A percentile compares a stretch with the other conserved stretches of the same genome.
These are phyloP conservation scores for Parapsyche elsis DNA, from an alignment of 1,140 invertebrate species.

Conservation along the genomic window DNA sequence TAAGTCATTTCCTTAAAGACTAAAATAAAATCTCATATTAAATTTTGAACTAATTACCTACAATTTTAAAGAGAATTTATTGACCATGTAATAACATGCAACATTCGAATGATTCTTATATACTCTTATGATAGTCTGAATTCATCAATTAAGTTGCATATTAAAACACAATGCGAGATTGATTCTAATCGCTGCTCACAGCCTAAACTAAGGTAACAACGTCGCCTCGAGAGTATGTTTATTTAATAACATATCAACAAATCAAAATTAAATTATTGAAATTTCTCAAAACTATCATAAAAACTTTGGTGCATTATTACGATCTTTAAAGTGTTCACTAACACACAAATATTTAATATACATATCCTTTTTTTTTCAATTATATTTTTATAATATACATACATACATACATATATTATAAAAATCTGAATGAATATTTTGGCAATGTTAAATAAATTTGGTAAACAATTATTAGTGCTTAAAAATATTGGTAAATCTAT, in stretches of 20 bases:
- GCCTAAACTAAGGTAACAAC: constrained; percentile 54
- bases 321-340: constrained; percentile 48
- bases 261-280: constrained; percentile 27
- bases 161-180: constrained; percentile 48
- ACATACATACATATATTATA: background rate
- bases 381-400: background rate
- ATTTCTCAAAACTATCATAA: constrained; percentile 42
- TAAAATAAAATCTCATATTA: constrained; percentile 51
- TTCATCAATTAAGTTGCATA: constrained; percentile 46
- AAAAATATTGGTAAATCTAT: constrained; percentile 1
- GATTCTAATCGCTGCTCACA: constrained; percentile 50
- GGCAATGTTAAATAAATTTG: constrained; percentile 19
- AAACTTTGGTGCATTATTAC: constrained; percentile 48
- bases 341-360: constrained; percentile 44
- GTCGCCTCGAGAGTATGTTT: constrained; percentile 40
- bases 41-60: constrained; percentile 51
- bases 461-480: constrained; percentile 22
- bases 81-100: constrained; percentile 52
- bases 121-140: constrained; percentile 41
- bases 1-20: constrained; percentile 51
- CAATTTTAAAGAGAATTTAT: constrained; percentile 50
- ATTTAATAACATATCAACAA: constrained; percentile 2
- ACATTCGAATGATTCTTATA: constrained; percentile 46
- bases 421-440: background rate
- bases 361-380: constrained; percentile 21